A percentile compares a stretch with the other conserved stretches of the same genome.
Evolutionary conservation across 2,888 invertebrate species (phyloP).

Genomic region (Adelognathus sp.): DNA sequence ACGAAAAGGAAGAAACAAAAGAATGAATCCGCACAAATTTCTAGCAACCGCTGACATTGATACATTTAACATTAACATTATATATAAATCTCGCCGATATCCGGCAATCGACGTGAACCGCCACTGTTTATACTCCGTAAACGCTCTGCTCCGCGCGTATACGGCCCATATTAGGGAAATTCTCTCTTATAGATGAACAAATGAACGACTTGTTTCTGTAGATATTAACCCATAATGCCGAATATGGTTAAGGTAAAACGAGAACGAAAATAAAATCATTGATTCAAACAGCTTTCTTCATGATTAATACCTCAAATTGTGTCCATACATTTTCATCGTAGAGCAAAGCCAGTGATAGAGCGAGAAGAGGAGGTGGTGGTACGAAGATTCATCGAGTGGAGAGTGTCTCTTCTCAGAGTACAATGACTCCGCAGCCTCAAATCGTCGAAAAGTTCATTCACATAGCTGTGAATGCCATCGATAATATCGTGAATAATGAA

Average conservation of each 20-base stretch:
- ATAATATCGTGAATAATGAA: constrained; percentile 69
- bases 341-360: constrained; percentile 47
- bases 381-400: neutral
- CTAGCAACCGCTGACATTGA: constrained; percentile 16
- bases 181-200: constrained; percentile 44
- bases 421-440: constrained; percentile 18
- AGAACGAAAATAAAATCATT: constrained; percentile 25
- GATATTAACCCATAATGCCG: constrained; percentile 51
- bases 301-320: constrained; percentile 21
- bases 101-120: neutral
- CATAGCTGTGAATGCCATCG: constrained; percentile 65
- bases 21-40: constrained; percentile 52
- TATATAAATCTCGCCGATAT: neutral
- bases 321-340: constrained; percentile 50
- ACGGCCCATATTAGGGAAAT: constrained; percentile 41
- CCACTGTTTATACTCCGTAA: constrained; percentile 52
- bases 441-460: constrained; percentile 53
- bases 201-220: constrained; percentile 56
- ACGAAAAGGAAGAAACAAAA: too few species aligned
- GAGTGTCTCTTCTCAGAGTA: neutral
- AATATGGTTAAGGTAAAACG: constrained; percentile 42
- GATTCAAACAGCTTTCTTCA: constrained; percentile 25
- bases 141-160: constrained; percentile 39
- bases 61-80: too few species aligned
- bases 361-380: constrained; percentile 5